A percentile compares a stretch with the other conserved stretches of the same genome.
Evolutionary conservation across 2,797 vertebrate species (phyloP).

Genomic region (Denticeps clupeoides): DNA sequence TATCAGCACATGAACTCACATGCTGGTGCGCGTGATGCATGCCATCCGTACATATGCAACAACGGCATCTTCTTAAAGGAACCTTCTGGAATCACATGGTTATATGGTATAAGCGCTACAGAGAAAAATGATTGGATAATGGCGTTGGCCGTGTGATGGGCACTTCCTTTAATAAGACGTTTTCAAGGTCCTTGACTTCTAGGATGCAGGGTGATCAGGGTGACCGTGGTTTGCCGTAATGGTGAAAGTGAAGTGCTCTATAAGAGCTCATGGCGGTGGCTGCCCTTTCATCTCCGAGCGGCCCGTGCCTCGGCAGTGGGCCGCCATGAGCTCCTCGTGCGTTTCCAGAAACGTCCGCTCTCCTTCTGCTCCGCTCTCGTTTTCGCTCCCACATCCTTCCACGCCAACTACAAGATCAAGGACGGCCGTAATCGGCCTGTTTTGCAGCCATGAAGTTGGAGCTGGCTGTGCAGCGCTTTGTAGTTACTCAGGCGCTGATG

Average conservation of each 20-base stretch:
- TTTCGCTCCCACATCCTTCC: slow-evolving; percentile 26
- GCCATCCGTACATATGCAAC: no score
- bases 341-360: no score
- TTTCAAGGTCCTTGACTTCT: background rate
- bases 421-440: slow-evolving; percentile 25
- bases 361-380: background rate
- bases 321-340: slow-evolving; percentile 16
- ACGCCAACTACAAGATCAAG: slow-evolving; percentile 26
- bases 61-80: no score
- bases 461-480: slow-evolving; percentile 14
- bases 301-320: slow-evolving; percentile 33
- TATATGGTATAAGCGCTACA: no score
- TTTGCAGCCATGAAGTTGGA: slow-evolving; percentile 24
- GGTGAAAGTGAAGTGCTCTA: no score
- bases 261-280: slow-evolving; percentile 48
- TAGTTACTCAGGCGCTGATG: slow-evolving; percentile 6
- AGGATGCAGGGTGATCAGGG: background rate
- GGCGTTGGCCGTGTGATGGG: background rate
- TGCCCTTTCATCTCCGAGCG: slow-evolving; percentile 56
- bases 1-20: no score
- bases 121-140: no score
- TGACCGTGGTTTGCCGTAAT: no score
- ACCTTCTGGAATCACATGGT: no score
- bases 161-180: background rate
- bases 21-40: no score